Evolutionary conservation across 2,113 vertebrate genomes (phyloP).

Genomic region (Rynchops niger): DNA sequence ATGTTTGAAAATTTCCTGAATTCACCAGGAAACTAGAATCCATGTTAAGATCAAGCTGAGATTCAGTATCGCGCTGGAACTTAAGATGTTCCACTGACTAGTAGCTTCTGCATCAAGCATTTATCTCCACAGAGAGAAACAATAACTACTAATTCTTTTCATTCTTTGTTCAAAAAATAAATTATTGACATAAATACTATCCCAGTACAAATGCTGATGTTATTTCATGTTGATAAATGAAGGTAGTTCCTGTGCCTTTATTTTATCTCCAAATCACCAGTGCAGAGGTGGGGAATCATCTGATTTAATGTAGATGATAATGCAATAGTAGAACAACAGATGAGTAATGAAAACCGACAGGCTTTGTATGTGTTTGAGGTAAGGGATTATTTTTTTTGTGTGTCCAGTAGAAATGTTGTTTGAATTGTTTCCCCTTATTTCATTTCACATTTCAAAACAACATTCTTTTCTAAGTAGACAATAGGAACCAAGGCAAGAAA

Average conservation of each 20-base stretch:
- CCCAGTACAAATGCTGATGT: constrained; percentile 20
- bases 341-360: constrained; percentile 2
- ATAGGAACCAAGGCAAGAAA: constrained; percentile 35
- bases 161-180: not conserved
- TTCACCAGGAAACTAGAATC: not conserved
- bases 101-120: not conserved
- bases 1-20: not conserved
- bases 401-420: constrained; percentile 42
- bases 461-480: constrained; percentile 62
- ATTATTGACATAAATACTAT: constrained; percentile 8
- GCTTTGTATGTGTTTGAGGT: not conserved
- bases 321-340: constrained; percentile 12
- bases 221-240: constrained; percentile 37
- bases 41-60: not conserved
- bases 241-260: not conserved
- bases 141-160: not conserved
- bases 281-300: not conserved
- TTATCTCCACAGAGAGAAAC: not conserved
- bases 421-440: constrained; percentile 47
- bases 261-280: constrained; percentile 20
- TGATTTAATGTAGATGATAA: constrained; percentile 28
- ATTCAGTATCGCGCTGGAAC: not conserved
- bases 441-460: constrained; percentile 66
- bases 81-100: not conserved
- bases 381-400: not conserved